phyloP scores from a whole-genome alignment of 2,797 vertebrate species.

The Limnodromus scolopaceus region DNA sequence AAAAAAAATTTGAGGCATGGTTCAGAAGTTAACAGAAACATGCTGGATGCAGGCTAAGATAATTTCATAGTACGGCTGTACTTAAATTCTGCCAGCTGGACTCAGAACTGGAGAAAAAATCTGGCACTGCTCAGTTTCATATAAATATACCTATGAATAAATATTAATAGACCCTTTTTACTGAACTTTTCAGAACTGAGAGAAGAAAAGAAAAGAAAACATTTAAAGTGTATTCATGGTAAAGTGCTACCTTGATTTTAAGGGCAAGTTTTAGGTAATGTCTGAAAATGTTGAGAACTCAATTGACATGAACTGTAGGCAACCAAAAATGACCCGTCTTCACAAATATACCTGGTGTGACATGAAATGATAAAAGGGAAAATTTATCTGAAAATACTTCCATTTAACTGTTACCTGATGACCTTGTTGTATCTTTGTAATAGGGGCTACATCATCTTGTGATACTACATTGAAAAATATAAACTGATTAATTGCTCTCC shows the following conservation, averaged over 20 bases:
- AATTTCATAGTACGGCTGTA: neutral
- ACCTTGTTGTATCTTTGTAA: neutral
- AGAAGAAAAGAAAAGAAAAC: neutral
- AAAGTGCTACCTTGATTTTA: neutral
- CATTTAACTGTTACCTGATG: neutral
- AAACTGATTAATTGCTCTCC: neutral
- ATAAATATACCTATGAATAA: neutral
- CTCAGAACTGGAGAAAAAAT: neutral
- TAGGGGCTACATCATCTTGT: neutral
- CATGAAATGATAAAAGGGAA: neutral
- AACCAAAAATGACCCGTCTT: neutral
- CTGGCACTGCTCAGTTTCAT: neutral
- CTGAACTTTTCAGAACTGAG: neutral
- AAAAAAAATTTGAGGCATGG: neutral
- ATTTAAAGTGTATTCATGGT: neutral
- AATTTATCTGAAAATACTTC: neutral
- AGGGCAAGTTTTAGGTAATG: neutral
- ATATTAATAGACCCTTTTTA: neutral
- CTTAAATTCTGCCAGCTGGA: slow-evolving; percentile 31
- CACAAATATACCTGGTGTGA: neutral
- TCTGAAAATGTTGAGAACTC: neutral
- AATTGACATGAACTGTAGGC: neutral
- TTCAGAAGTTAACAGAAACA: neutral
- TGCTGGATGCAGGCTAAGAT: neutral
- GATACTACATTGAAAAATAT: neutral